Evolutionary conservation across 2,888 invertebrate species (phyloP).

Genomic region (Halictus ligatus): DNA sequence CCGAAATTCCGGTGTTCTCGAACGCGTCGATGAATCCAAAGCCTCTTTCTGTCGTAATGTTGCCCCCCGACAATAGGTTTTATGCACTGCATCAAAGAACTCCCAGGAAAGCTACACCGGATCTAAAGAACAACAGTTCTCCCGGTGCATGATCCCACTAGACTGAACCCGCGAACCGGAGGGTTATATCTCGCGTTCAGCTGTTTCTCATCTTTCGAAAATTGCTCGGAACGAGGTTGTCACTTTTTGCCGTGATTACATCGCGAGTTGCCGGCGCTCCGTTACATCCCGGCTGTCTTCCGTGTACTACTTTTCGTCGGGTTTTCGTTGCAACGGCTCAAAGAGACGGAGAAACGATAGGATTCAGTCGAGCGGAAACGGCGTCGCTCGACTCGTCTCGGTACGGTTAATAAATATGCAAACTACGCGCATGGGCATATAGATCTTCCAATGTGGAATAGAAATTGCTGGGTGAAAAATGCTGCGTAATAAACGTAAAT

Average conservation of each 20-base stretch:
- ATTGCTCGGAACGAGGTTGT: not conserved
- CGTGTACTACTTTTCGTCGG: not conserved
- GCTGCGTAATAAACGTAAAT: no score
- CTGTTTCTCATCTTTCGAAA: not conserved
- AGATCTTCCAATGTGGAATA: not conserved
- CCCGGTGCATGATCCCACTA: not conserved
- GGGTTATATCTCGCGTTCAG: not conserved
- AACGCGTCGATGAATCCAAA: not conserved
- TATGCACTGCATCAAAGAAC: not conserved
- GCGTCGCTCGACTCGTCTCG: not conserved
- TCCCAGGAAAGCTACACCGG: not conserved
- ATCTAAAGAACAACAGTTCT: not conserved
- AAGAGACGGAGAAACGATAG: not conserved
- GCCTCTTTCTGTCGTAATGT: not conserved
- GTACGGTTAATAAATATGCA: not conserved
- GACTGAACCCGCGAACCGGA: not conserved
- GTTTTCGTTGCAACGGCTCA: not conserved
- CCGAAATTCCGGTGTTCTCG: not conserved
- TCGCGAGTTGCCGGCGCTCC: not conserved
- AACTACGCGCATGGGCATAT: not conserved
- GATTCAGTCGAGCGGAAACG: not conserved
- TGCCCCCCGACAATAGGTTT: not conserved
- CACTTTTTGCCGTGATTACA: not conserved
- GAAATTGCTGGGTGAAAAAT: no score
- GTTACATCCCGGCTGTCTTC: not conserved